These are phyloP conservation scores for Lethrus apterus DNA, from an alignment of 1,140 invertebrate genomes.

Conservation along the genomic window DNA sequence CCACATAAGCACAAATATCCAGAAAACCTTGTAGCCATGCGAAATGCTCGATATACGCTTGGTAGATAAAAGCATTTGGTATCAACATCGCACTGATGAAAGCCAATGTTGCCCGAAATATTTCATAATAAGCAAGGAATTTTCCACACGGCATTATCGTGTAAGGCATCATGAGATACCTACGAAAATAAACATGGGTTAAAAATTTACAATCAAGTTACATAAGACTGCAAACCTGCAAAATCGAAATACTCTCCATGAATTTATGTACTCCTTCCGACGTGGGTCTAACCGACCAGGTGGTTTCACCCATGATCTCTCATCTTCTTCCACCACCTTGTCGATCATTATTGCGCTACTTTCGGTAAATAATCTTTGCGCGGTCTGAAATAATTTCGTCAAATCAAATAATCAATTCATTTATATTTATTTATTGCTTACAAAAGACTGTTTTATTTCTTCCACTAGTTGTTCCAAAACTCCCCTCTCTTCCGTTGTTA, in stretches of 20 bases:
- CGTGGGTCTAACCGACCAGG: slow-evolving; percentile 1
- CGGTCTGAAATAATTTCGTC: slow-evolving; percentile 12
- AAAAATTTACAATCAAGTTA: no score
- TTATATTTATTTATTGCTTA: slow-evolving; percentile 5
- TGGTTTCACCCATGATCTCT: slow-evolving; percentile 4
- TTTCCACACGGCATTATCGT: slow-evolving; percentile 17
- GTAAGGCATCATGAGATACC: slow-evolving; percentile 15
- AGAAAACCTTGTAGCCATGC: slow-evolving; percentile 2
- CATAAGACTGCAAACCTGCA: no score
- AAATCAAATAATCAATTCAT: not conserved
- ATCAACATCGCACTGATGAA: slow-evolving; percentile 38
- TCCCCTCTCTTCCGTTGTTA: slow-evolving; percentile 3
- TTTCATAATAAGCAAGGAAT: slow-evolving; percentile 32
- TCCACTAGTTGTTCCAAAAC: slow-evolving; percentile 9
- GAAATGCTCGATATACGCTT: no score
- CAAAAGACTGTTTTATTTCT: slow-evolving; percentile 9
- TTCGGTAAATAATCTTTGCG: slow-evolving; percentile 12
- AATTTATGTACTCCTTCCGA: slow-evolving; percentile 3
- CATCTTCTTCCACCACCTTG: slow-evolving; percentile 7
- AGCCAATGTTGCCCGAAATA: slow-evolving; percentile 36
- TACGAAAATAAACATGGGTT: slow-evolving; percentile 9
- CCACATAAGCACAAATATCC: slow-evolving; percentile 29
- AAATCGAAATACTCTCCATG: slow-evolving; percentile 10
- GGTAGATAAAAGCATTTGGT: slow-evolving; percentile 9
- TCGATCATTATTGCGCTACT: slow-evolving; percentile 2